Evolutionary conservation across 1,140 invertebrate species (phyloP).

Genomic region (Halesus radiatus): DNA sequence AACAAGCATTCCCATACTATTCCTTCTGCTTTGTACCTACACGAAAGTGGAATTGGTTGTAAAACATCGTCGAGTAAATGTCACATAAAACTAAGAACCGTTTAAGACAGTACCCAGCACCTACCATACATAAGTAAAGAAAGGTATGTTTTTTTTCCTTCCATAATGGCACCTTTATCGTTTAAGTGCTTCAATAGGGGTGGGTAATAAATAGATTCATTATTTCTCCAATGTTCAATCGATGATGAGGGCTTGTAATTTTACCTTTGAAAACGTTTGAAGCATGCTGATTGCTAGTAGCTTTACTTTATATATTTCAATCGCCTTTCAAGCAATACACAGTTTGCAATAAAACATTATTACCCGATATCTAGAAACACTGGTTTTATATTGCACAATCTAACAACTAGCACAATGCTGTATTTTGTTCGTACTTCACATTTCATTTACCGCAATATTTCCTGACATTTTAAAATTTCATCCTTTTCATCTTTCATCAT

Average conservation of each 20-base stretch:
- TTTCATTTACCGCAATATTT: no score
- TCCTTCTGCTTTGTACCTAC: no score
- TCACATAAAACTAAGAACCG: slow-evolving; percentile 35
- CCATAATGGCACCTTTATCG: not conserved
- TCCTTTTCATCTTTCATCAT: no score
- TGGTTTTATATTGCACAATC: no score
- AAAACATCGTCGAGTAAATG: slow-evolving; percentile 9
- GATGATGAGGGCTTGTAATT: no score
- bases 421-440: not conserved
- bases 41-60: slow-evolving; percentile 15
- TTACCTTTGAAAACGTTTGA: not conserved
- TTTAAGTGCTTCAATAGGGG: not conserved
- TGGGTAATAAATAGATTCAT: not conserved
- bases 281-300: not conserved
- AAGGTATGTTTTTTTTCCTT: not conserved
- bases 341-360: no score
- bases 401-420: no score
- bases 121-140: not conserved
- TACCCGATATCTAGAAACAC: no score
- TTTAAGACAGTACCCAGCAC: slow-evolving; percentile 24
- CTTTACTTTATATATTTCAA: no score
- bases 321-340: no score
- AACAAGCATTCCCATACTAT: not conserved
- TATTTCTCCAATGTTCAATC: no score
- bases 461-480: no score